A percentile compares a stretch with the other conserved stretches of the same genome.
phyloP scores from a whole-genome alignment of 2,113 vertebrate genomes.

The Rhynchomys soricoides region DNA sequence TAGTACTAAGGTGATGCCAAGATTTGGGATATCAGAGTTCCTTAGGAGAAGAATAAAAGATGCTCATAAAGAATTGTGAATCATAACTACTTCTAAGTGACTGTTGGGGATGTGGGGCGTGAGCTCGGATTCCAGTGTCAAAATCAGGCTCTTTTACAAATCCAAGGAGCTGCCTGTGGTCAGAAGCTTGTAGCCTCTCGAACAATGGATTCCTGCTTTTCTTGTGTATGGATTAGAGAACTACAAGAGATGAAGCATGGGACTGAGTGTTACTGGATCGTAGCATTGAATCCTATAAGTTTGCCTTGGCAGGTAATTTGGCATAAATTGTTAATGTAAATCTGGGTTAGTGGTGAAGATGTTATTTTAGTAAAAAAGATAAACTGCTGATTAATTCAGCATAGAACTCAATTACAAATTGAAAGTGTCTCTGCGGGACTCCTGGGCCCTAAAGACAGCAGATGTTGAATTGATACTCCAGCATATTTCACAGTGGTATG shows the following conservation, averaged over 20 bases:
- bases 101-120: not conserved
- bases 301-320: conserved; percentile 89
- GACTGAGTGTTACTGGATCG: conserved; percentile 64
- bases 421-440: conserved; percentile 94
- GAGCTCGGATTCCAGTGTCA: not conserved
- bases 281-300: conserved; percentile 79
- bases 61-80: not conserved
- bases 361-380: conserved; percentile 96
- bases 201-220: conserved; percentile 72
- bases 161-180: not conserved
- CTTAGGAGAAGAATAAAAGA: conserved; percentile 47
- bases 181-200: conserved; percentile 26
- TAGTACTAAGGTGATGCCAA: conserved; percentile 43
- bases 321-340: conserved; percentile 92
- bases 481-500: conserved; percentile 96
- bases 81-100: not conserved
- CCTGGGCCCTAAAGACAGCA: conserved; percentile 91
- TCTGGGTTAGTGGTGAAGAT: conserved; percentile 90
- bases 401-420: conserved; percentile 98
- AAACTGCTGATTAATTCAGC: conserved; percentile 99
- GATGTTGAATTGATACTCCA: conserved; percentile 96
- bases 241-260: conserved; percentile 77
- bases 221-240: conserved; percentile 9
- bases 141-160: not conserved
- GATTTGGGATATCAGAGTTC: conserved; percentile 14